Evolutionary conservation across 2,113 vertebrate species (phyloP).

Genomic region (Gymnogyps californianus): DNA sequence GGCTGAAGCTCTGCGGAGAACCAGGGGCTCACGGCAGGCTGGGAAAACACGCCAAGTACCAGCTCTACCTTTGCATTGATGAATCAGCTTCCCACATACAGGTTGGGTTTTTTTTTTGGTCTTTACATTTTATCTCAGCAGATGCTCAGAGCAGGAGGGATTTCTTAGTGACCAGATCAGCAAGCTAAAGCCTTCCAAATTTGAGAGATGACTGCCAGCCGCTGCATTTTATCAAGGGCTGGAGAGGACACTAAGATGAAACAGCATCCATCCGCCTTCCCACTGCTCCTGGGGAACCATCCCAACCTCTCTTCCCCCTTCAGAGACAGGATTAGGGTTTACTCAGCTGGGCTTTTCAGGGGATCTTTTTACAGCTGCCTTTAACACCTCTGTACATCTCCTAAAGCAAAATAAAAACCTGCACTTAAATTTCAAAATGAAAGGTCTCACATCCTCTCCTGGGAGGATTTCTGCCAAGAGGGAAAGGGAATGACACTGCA

Average conservation of each 20-base stretch:
- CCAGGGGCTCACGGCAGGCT: fast-evolving
- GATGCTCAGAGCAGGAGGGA: neutral
- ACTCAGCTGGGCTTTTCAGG: neutral
- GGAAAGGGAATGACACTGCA: neutral
- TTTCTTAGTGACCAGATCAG: fast-evolving
- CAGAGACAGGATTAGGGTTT: neutral
- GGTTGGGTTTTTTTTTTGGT: fast-evolving
- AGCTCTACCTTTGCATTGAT: neutral
- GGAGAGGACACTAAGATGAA: neutral
- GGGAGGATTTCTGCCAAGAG: neutral
- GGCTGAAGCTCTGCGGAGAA: neutral
- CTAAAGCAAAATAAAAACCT: neutral
- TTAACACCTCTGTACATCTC: neutral
- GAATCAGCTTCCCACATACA: neutral
- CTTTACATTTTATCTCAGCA: neutral
- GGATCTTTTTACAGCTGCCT: neutral
- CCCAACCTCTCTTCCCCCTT: neutral
- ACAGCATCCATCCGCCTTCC: neutral
- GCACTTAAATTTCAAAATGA: neutral
- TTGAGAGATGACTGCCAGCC: neutral
- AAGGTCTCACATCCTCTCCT: neutral
- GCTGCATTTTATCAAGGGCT: neutral
- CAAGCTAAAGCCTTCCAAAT: neutral
- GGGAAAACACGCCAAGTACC: neutral
- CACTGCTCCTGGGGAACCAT: neutral